Percentiles rank a stretch among this genome's conserved stretches.
phyloP scores from a whole-genome alignment of 2,113 vertebrate species.

The Nematolebias whitei region DNA sequence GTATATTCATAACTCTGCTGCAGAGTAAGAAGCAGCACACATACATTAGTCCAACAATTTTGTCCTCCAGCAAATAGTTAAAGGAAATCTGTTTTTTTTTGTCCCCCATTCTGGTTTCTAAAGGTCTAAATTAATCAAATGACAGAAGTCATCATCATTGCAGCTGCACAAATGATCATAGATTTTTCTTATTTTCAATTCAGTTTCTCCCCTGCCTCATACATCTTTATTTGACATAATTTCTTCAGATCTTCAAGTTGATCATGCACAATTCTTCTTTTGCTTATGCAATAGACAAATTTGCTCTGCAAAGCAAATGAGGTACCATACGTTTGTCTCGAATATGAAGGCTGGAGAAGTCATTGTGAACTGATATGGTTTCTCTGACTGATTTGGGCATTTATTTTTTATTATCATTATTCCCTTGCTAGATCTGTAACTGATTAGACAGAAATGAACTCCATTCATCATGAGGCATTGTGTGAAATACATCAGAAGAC shows the following conservation, averaged over 20 bases:
- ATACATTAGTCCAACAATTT: constrained; percentile 20
- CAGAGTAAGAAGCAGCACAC: constrained; percentile 49
- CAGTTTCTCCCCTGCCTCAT: constrained; percentile 19
- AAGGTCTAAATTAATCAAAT: constrained; percentile 36
- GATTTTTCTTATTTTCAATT: constrained; percentile 18
- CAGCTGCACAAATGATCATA: constrained; percentile 27
- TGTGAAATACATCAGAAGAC: constrained; percentile 45
- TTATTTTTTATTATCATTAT: constrained; percentile 61
- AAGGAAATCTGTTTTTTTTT: constrained; percentile 10
- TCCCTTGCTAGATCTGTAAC: constrained; percentile 52
- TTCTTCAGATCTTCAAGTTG: constrained; percentile 27
- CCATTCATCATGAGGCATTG: constrained; percentile 51
- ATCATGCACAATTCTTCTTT: constrained; percentile 25
- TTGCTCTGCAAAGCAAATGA: constrained; percentile 22
- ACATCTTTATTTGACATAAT: constrained; percentile 22
- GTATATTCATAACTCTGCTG: constrained; percentile 53
- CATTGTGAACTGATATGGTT: constrained; percentile 52
- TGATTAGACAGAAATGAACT: constrained; percentile 69
- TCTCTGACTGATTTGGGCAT: constrained; percentile 34
- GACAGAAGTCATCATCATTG: constrained; percentile 17
- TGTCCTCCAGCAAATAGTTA: constrained; percentile 19
- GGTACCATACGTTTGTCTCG: constrained; percentile 31
- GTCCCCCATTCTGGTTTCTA: constrained; percentile 24
- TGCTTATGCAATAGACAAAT: neutral
- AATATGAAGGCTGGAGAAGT: constrained; percentile 29